A percentile compares a stretch with the other conserved stretches of the same genome.
phyloP scores from a whole-genome alignment of 2,888 invertebrate species.

The Mycogona germanica region DNA sequence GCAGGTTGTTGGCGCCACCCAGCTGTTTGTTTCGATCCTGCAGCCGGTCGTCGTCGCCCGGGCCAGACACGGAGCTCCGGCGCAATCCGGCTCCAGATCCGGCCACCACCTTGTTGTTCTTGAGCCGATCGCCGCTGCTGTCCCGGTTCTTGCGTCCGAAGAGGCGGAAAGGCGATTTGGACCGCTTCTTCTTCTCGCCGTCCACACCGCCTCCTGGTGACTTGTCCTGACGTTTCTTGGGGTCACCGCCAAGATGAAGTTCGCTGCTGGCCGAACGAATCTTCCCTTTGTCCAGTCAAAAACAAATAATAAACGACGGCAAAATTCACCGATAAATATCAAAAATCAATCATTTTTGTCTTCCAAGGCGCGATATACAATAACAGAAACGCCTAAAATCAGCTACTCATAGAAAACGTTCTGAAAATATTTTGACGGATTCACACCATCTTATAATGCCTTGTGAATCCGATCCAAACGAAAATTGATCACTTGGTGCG shows the following conservation, averaged over 20 bases:
- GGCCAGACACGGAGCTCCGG: conserved; percentile 32
- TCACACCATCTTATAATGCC: no score
- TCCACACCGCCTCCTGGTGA: conserved; percentile 38
- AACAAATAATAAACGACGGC: no score
- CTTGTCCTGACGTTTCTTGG: conserved; percentile 30
- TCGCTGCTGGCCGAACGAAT: conserved; percentile 22
- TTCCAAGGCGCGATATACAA: no score
- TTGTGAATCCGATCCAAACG: no score
- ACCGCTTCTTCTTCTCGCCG: conserved; percentile 58
- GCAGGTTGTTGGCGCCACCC: conserved; percentile 17
- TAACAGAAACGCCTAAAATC: no score
- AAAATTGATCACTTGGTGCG: no score
- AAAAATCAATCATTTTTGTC: no score
- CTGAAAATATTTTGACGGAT: no score
- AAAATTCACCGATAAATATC: no score
- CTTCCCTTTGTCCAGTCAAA: no score
- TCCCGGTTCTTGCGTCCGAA: conserved; percentile 27
- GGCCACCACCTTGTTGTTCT: no score
- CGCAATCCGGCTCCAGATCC: conserved; percentile 50
- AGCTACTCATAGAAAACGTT: no score
- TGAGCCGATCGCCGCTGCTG: conserved; percentile 18
- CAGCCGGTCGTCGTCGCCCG: conserved; percentile 12
- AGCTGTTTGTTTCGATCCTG: conserved; percentile 12
- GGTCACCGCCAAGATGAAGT: conserved; percentile 23
- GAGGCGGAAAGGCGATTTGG: conserved; percentile 81